Evolutionary conservation across 2,113 vertebrate genomes (phyloP).

Genomic region (Ceyx cyanopectus): DNA sequence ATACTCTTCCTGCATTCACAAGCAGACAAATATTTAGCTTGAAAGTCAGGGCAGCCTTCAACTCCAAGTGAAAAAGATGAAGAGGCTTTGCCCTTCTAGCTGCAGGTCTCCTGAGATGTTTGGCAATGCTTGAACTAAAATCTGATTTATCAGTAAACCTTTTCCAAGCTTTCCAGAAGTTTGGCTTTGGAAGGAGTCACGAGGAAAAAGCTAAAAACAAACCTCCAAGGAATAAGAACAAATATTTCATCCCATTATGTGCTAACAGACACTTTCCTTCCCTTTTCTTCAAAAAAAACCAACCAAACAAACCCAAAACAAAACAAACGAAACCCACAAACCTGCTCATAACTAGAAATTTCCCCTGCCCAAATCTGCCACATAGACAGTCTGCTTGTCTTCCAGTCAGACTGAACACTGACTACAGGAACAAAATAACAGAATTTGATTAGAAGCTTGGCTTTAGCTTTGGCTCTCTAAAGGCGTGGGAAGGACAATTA

Average conservation of each 20-base stretch:
- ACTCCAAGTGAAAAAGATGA: fast-evolving
- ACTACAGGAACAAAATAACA: not conserved
- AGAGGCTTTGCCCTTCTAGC: not conserved
- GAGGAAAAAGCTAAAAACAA: not conserved
- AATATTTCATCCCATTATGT: not conserved
- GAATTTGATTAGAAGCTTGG: not conserved
- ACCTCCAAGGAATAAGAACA: not conserved
- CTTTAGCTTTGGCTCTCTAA: not conserved
- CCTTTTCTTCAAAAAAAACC: not conserved
- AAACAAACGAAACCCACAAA: not conserved
- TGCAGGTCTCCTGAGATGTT: not conserved
- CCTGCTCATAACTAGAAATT: not conserved
- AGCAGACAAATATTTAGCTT: not conserved
- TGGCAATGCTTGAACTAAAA: not conserved
- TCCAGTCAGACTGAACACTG: fast-evolving
- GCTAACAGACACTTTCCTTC: not conserved
- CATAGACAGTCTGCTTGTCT: not conserved
- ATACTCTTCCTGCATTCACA: not conserved
- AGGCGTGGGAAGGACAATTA: not conserved
- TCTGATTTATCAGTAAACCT: not conserved
- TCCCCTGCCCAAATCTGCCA: not conserved
- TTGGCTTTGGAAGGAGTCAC: not conserved
- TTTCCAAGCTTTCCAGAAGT: not conserved
- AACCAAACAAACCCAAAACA: not conserved
- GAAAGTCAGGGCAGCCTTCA: not conserved